phyloP scores from a whole-genome alignment of 2,888 invertebrate species.

The Schrankia costaestrigalis region DNA sequence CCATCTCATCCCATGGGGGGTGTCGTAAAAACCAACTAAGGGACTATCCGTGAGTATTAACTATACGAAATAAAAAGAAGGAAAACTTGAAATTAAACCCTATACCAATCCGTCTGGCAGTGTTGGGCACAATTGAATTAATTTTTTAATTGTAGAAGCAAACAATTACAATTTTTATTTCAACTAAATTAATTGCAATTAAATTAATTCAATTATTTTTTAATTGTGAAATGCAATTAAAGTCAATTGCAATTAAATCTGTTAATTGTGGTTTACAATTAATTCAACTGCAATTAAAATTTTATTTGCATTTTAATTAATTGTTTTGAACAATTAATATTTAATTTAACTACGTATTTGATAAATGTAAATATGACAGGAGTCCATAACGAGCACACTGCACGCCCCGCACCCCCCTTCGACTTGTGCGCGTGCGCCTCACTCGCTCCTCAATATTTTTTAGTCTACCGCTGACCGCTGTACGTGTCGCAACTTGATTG shows the following conservation, averaged over 20 bases:
- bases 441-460: too few species aligned
- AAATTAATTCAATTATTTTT: conserved; percentile 4
- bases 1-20: too few species aligned
- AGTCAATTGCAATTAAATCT: conserved; percentile 4
- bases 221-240: conserved; percentile 4
- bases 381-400: too few species aligned
- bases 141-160: conserved; percentile 2
- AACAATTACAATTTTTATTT: conserved; percentile 3
- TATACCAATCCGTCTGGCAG: too few species aligned
- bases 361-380: neutral
- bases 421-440: too few species aligned
- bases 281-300: neutral
- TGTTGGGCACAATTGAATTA: neutral
- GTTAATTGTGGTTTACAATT: conserved; percentile 1
- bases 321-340: conserved; percentile 1
- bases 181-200: too few species aligned
- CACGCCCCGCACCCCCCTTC: too few species aligned
- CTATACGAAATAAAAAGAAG: too few species aligned
- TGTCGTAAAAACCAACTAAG: too few species aligned
- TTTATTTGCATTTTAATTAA: neutral
- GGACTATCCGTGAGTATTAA: too few species aligned
- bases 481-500: neutral
- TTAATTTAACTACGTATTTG: conserved; percentile 2
- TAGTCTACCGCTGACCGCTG: too few species aligned
- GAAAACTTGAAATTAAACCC: too few species aligned